Evolutionary conservation across 2,113 vertebrate genomes (phyloP).

Genomic region (Cynoglossus semilaevis): DNA sequence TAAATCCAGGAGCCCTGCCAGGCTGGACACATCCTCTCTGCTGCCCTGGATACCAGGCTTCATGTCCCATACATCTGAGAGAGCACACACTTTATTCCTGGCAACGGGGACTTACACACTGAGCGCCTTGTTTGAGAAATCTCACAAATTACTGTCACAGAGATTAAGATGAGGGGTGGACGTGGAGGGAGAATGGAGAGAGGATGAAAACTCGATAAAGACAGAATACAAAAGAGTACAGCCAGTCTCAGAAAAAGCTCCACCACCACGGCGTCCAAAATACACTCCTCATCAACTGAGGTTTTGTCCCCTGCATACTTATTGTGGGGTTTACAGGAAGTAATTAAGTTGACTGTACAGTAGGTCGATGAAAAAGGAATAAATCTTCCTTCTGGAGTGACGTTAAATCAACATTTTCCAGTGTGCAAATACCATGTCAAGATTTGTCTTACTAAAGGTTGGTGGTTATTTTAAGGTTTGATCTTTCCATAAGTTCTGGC

Average conservation of each 20-base stretch:
- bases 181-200: conserved; percentile 14
- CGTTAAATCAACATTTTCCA: no score
- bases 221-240: conserved; percentile 33
- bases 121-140: conserved; percentile 58
- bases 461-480: no score
- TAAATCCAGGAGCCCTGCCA: conserved; percentile 69
- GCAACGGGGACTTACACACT: conserved; percentile 47
- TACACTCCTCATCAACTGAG: conserved; percentile 22
- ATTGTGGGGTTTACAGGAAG: conserved; percentile 26
- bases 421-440: no score
- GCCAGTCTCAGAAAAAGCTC: conserved; percentile 6
- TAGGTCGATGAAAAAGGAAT: conserved; percentile 32
- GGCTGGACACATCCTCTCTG: conserved; percentile 52
- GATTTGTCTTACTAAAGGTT: no score
- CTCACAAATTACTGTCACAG: conserved; percentile 39
- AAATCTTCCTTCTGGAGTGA: conserved; percentile 19
- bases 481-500: no score
- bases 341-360: conserved; percentile 37
- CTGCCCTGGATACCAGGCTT: conserved; percentile 57
- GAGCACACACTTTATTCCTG: conserved; percentile 46
- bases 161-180: conserved; percentile 47
- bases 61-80: conserved; percentile 59
- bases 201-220: conserved; percentile 28
- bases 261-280: conserved; percentile 15
- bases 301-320: conserved; percentile 27